Evolutionary conservation across 2,888 invertebrate species (phyloP).

Genomic region (Leptinotarsa haldemani): DNA sequence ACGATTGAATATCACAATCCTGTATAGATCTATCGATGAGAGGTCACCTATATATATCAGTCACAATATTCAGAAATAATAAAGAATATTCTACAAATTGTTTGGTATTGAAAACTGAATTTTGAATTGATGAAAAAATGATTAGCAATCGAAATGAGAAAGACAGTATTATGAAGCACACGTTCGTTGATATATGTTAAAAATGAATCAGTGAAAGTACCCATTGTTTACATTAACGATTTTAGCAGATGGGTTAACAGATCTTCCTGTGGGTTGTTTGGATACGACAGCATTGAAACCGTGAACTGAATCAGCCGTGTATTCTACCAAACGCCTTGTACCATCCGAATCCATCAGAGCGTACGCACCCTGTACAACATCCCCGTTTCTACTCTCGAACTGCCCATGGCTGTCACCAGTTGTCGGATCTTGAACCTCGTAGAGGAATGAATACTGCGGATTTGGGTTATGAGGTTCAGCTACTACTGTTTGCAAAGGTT

Average conservation of each 20-base stretch:
- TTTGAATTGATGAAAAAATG: too few relatives aligned
- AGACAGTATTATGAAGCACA: too few relatives aligned
- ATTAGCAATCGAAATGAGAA: too few relatives aligned
- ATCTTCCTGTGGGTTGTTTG: slow-evolving; percentile 66
- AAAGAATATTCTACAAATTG: too few relatives aligned
- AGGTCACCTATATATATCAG: too few relatives aligned
- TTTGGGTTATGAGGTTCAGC: slow-evolving; percentile 69
- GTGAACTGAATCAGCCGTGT: slow-evolving; percentile 71
- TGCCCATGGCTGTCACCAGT: slow-evolving; percentile 72
- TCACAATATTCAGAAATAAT: too few relatives aligned
- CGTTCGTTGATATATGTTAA: too few relatives aligned
- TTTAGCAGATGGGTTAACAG: too few relatives aligned
- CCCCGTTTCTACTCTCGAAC: slow-evolving; percentile 70
- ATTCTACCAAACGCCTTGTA: slow-evolving; percentile 72
- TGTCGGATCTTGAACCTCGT: slow-evolving; percentile 74
- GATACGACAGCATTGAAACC: slow-evolving; percentile 68
- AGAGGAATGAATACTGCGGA: slow-evolving; percentile 77
- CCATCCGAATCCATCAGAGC: slow-evolving; percentile 75
- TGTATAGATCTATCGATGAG: too few relatives aligned
- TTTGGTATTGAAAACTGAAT: too few relatives aligned
- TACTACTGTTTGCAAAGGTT: slow-evolving; percentile 63
- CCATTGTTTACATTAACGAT: not conserved
- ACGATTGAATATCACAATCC: too few relatives aligned
- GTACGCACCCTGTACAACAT: slow-evolving; percentile 72
- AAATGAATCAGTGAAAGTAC: not conserved